Conservation (phyloP, 2,797 vertebrate species). For the Periparus ater region DNA sequence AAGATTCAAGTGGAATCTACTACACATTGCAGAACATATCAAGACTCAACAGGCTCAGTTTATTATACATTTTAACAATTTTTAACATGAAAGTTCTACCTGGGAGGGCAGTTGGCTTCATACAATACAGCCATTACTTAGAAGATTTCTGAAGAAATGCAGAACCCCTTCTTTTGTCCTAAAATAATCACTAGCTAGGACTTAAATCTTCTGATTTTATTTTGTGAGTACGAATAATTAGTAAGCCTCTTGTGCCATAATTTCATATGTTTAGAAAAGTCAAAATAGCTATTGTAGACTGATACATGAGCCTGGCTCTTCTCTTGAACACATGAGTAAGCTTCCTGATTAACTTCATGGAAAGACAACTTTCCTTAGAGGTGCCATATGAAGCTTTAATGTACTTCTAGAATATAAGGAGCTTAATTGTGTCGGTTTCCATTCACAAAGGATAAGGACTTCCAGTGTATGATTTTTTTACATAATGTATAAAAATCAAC, state of each 20-base stretch:
- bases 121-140: neutral
- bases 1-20: conserved; percentile 47
- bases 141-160: neutral
- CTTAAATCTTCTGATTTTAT: neutral
- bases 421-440: neutral
- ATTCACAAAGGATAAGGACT: neutral
- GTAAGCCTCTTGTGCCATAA: neutral
- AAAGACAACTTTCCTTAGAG: neutral
- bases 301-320: neutral
- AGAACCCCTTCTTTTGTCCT: neutral
- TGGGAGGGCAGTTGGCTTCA: neutral
- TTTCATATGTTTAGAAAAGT: neutral
- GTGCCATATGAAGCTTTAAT: neutral
- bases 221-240: neutral
- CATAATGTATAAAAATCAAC: neutral
- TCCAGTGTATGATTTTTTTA: no score
- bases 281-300: neutral
- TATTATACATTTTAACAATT: neutral
- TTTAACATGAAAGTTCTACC: neutral
- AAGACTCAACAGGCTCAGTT: conserved; percentile 55
- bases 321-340: neutral
- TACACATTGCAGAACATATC: conserved; percentile 36
- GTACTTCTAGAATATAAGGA: neutral
- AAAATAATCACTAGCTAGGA: neutral
- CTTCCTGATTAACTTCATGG: neutral